Percentiles rank a stretch among this genome's conserved stretches.
phyloP scores from a whole-genome alignment of 2,797 vertebrate species.

The Lophotriccus pileatus region DNA sequence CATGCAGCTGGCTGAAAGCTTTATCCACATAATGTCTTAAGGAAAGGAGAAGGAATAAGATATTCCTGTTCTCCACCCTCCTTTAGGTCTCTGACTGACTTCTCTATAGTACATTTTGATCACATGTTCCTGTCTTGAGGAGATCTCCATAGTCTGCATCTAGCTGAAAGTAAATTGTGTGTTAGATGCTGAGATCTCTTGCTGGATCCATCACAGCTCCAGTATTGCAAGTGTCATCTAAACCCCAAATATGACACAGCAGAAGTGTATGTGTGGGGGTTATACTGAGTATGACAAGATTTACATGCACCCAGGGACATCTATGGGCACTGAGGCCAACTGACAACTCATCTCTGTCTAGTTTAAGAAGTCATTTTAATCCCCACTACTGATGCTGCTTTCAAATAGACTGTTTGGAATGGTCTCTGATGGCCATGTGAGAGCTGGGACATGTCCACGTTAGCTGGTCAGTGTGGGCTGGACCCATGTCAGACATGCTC shows the following conservation, averaged over 20 bases:
- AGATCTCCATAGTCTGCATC: not conserved
- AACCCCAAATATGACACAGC: not conserved
- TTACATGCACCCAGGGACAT: not conserved
- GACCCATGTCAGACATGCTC: not conserved
- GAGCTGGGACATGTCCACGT: not conserved
- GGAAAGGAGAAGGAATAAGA: not conserved
- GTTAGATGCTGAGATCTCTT: not conserved
- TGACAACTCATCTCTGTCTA: not conserved
- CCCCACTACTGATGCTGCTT: not conserved
- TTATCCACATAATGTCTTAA: not conserved
- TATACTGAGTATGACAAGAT: not conserved
- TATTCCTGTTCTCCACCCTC: not conserved
- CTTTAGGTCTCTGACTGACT: not conserved
- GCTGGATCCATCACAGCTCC: not conserved
- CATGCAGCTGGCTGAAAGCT: not conserved
- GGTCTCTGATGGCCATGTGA: not conserved
- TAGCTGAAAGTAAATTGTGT: not conserved
- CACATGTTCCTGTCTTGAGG: not conserved
- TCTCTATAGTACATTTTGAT: not conserved
- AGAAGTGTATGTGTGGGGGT: not conserved
- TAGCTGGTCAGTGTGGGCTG: accelerated
- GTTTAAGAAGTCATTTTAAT: not conserved
- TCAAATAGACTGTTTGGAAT: not conserved
- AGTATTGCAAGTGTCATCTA: not conserved
- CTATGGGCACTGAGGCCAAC: not conserved